Percentiles rank a stretch among this genome's conserved stretches.
Evolutionary conservation across 2,113 vertebrate species (phyloP).

Genomic region (Bombycilla garrulus): DNA sequence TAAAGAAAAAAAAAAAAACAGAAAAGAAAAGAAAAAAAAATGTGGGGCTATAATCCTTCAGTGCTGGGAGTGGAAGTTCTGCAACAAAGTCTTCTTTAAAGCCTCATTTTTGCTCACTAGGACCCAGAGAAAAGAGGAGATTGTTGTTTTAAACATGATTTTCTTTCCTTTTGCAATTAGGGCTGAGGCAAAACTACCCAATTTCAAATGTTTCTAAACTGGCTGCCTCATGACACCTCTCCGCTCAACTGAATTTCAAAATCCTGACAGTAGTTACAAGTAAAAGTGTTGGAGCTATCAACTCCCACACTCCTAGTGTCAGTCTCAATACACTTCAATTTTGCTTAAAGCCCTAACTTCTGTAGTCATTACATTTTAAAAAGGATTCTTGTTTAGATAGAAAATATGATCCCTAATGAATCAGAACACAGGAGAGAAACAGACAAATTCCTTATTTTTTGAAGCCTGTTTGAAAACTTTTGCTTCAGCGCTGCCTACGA

Average conservation of each 20-base stretch:
- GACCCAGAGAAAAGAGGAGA: slow-evolving; percentile 46
- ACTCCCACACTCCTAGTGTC: background rate
- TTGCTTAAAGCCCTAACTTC: background rate
- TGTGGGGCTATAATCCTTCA: slow-evolving; percentile 64
- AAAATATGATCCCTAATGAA: background rate
- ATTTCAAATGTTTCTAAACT: slow-evolving; percentile 68
- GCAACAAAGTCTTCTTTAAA: slow-evolving; percentile 69
- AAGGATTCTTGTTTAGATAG: background rate
- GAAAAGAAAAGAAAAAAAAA: background rate
- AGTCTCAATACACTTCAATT: slow-evolving; percentile 4
- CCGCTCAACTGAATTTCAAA: slow-evolving; percentile 28
- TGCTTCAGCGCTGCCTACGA: background rate
- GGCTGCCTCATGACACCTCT: slow-evolving; percentile 59
- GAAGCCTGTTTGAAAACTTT: background rate
- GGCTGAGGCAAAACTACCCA: slow-evolving; percentile 34
- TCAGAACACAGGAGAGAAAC: background rate
- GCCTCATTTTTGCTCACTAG: slow-evolving; percentile 38
- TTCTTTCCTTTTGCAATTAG: background rate
- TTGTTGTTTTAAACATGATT: slow-evolving; percentile 56
- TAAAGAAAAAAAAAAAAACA: background rate
- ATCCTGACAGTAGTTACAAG: slow-evolving; percentile 6
- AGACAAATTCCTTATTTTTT: background rate
- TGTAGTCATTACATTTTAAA: background rate
- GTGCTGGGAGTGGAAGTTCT: slow-evolving; percentile 72
- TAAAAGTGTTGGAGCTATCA: slow-evolving; percentile 8